Conservation (phyloP, 2,113 vertebrate genomes). For the Cebus imitator region DNA sequence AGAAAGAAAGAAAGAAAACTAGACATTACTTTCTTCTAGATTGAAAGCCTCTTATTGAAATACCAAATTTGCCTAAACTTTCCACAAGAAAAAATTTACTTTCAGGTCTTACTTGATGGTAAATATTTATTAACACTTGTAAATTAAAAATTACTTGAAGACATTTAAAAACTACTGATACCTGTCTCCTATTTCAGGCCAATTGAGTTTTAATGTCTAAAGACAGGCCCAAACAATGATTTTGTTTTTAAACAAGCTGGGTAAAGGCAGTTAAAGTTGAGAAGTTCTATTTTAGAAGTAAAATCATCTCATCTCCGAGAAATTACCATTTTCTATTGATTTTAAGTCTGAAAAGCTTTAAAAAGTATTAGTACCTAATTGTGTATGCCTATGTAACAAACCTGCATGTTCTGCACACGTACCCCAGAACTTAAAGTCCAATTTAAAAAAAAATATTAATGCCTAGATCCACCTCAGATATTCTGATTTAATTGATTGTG, state of each 20-base stretch:
- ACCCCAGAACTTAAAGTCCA: too few relatives aligned
- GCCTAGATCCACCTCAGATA: neutral
- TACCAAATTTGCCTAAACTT: conserved; percentile 28
- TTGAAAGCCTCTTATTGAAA: neutral
- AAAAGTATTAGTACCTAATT: neutral
- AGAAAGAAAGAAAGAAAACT: too few relatives aligned
- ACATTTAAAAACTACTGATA: neutral
- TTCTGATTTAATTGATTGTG: neutral
- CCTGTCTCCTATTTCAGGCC: neutral
- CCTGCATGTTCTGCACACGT: too few relatives aligned
- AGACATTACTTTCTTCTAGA: neutral
- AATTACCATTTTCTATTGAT: neutral
- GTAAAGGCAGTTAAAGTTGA: neutral
- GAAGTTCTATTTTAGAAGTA: conserved; percentile 21
- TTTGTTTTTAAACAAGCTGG: neutral
- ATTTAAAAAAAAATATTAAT: neutral
- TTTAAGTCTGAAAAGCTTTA: conserved; percentile 30
- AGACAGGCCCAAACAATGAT: neutral
- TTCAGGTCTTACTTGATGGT: neutral
- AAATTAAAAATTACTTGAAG: neutral
- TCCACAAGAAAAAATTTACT: neutral
- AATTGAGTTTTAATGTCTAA: neutral
- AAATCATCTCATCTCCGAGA: neutral
- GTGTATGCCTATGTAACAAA: too few relatives aligned
- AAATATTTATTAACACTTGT: neutral